Percentiles rank a stretch among this genome's conserved stretches.
Conservation (phyloP, 1,140 invertebrate species). For the Halesus radiatus region DNA sequence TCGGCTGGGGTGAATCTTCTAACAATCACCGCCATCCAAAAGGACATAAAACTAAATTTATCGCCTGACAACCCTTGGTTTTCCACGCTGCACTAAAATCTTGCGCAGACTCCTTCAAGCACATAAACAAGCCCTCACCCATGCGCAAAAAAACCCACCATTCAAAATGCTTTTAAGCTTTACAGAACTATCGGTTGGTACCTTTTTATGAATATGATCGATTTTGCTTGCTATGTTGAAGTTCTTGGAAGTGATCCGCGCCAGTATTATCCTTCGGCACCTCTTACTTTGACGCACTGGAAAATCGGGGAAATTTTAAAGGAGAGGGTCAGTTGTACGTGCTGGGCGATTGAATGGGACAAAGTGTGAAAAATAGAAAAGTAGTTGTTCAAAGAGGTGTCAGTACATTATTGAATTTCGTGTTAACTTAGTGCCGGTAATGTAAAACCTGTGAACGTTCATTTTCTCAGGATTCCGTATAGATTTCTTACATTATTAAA, state of each 20-base stretch:
- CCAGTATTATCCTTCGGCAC: background rate
- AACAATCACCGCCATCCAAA: slow-evolving; percentile 40
- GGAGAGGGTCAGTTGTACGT: slow-evolving; percentile 37
- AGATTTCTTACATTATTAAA: too few species aligned
- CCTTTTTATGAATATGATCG: background rate
- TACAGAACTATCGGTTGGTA: background rate
- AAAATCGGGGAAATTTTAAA: slow-evolving; percentile 20
- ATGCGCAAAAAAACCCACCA: background rate
- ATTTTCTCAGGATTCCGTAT: too few species aligned
- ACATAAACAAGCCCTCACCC: background rate
- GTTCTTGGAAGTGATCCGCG: background rate
- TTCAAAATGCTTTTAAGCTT: background rate
- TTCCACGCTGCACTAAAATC: slow-evolving; percentile 34
- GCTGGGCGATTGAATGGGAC: slow-evolving; percentile 21
- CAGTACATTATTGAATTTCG: slow-evolving; percentile 1
- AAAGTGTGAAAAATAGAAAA: slow-evolving; percentile 30
- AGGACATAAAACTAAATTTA: slow-evolving; percentile 39
- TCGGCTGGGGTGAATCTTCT: slow-evolving; percentile 29
- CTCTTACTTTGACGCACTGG: slow-evolving; percentile 27
- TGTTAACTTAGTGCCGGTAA: background rate
- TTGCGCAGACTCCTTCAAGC: background rate
- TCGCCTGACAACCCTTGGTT: slow-evolving; percentile 27
- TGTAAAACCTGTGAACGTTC: background rate
- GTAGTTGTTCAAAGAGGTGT: slow-evolving; percentile 1
- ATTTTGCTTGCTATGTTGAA: background rate